phyloP scores from a whole-genome alignment of 2,888 invertebrate species.

The Parthenolecanium corni region DNA sequence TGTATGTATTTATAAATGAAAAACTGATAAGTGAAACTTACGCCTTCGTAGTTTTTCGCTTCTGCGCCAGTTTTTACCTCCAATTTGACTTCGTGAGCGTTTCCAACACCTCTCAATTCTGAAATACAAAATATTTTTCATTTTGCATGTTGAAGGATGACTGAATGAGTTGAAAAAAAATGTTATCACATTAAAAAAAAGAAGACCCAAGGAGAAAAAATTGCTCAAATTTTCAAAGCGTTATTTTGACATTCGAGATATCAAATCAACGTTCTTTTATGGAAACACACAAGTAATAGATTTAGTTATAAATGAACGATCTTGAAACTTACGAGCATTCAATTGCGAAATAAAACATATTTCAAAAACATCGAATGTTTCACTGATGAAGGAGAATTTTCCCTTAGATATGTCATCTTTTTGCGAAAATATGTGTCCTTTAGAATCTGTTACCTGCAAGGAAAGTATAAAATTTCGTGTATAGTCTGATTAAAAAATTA shows the following conservation, averaged over 20 bases:
- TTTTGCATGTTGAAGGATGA: no score
- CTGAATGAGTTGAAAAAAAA: no score
- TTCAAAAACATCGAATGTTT: slow-evolving; percentile 92
- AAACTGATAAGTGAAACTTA: slow-evolving; percentile 53
- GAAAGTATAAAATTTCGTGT: no score
- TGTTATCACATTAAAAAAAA: no score
- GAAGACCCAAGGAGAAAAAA: no score
- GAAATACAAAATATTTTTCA: slow-evolving; percentile 27
- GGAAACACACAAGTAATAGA: no score
- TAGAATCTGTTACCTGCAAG: slow-evolving; percentile 78
- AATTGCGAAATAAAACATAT: slow-evolving; percentile 86
- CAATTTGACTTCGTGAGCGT: slow-evolving; percentile 76
- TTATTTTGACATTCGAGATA: no score
- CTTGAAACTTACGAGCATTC: slow-evolving; percentile 55
- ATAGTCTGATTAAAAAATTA: no score
- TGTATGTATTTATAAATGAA: no score
- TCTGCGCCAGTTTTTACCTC: slow-evolving; percentile 90
- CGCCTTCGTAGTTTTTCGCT: slow-evolving; percentile 93
- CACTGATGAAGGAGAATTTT: slow-evolving; percentile 94
- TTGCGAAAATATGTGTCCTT: slow-evolving; percentile 81
- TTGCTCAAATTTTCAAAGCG: no score
- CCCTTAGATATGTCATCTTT: slow-evolving; percentile 81
- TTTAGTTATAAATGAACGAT: no score
- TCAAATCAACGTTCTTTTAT: no score
- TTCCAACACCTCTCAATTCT: slow-evolving; percentile 66